phyloP scores from a whole-genome alignment of 2,888 invertebrate genomes.

The Pristionchus exspectatus region DNA sequence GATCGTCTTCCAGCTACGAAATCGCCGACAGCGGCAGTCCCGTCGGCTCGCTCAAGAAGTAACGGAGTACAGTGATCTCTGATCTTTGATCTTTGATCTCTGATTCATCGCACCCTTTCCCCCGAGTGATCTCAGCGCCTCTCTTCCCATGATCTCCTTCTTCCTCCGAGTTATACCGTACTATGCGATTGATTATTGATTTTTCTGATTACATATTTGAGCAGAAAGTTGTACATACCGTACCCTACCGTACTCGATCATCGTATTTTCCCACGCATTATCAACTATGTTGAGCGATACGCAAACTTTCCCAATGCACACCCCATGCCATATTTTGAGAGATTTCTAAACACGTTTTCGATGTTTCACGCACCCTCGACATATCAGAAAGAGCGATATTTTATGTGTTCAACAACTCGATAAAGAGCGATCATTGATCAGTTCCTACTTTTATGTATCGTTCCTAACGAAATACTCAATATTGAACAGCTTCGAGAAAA shows the following conservation, averaged over 20 bases:
- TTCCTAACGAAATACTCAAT: neutral
- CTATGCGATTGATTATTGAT: conserved; percentile 40
- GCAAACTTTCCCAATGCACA: neutral
- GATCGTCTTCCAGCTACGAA: conserved; percentile 66
- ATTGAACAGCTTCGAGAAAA: too few relatives aligned
- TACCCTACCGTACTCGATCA: neutral
- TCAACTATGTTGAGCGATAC: conserved; percentile 39
- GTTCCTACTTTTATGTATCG: neutral
- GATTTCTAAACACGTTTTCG: neutral
- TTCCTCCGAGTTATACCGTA: neutral
- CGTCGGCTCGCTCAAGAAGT: conserved; percentile 43
- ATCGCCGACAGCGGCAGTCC: conserved; percentile 57
- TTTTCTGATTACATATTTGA: conserved; percentile 14
- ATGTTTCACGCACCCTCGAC: neutral
- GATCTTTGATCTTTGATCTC: conserved; percentile 22
- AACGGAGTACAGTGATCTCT: neutral
- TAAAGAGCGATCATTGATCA: neutral
- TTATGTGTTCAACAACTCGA: neutral
- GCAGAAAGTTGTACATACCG: conserved; percentile 44
- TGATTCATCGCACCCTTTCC: neutral
- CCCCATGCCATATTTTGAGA: conserved; percentile 30
- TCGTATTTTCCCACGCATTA: neutral
- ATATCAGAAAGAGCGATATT: conserved; percentile 19
- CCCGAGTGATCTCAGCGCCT: conserved; percentile 33
- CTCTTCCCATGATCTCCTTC: neutral